Percentiles rank a stretch among this genome's conserved stretches.
Evolutionary conservation across 2,797 vertebrate species (phyloP).

Genomic region (Miichthys miiuy): DNA sequence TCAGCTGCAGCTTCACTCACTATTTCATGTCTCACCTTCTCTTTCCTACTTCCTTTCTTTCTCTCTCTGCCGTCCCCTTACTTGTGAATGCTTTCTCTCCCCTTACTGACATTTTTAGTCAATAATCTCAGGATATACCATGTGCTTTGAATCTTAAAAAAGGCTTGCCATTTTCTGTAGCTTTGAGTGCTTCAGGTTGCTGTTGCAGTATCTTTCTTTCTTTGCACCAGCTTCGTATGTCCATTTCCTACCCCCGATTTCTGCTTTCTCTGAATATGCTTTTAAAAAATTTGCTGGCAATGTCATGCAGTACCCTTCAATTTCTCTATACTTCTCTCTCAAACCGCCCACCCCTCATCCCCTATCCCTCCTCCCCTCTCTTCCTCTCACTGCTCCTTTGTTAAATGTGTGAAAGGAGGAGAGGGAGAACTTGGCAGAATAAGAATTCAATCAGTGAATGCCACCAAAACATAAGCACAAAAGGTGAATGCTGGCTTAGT

Average conservation of each 20-base stretch:
- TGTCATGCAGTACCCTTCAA: slow-evolving; percentile 47
- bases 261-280: slow-evolving; percentile 26
- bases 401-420: slow-evolving; percentile 68
- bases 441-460: slow-evolving; percentile 69
- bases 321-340: slow-evolving; percentile 41
- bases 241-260: slow-evolving; percentile 25
- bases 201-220: slow-evolving; percentile 29
- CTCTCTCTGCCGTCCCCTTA: slow-evolving; percentile 17
- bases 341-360: background rate
- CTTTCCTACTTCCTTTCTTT: background rate
- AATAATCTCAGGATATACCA: slow-evolving; percentile 78
- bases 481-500: slow-evolving; percentile 57
- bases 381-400: slow-evolving; percentile 56
- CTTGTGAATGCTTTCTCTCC: slow-evolving; percentile 50
- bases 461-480: slow-evolving; percentile 65
- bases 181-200: slow-evolving; percentile 42
- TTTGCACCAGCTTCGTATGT: slow-evolving; percentile 30
- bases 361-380: slow-evolving; percentile 5
- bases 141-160: slow-evolving; percentile 79
- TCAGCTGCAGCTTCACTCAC: background rate
- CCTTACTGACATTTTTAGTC: slow-evolving; percentile 79
- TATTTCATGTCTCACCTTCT: background rate
- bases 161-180: slow-evolving; percentile 50
- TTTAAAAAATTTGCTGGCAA: slow-evolving; percentile 10
- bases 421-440: slow-evolving; percentile 59